Conservation (phyloP, 2,888 invertebrate genomes). For the Drosophila ezoana region DNA sequence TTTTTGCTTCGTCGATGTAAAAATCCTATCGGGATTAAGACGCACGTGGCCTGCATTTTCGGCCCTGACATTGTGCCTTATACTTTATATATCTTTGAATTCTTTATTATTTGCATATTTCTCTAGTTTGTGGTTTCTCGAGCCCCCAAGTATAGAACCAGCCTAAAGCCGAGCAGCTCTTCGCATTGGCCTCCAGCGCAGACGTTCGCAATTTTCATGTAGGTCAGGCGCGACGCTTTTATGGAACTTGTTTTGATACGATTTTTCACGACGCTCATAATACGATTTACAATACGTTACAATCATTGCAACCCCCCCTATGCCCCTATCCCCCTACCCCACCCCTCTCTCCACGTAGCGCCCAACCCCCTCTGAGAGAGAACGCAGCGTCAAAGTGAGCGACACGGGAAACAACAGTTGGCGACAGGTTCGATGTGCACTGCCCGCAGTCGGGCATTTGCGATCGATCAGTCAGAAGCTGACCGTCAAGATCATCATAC, state of each 20-base stretch:
- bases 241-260: constrained; percentile 12
- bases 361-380: too few relatives aligned
- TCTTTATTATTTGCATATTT: not conserved
- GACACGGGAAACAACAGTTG: not conserved
- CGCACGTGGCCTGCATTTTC: too few relatives aligned
- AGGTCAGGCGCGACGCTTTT: constrained; percentile 20
- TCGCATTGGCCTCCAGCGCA: constrained; percentile 10
- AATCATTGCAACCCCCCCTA: not conserved
- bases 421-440: constrained; percentile 4
- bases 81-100: too few relatives aligned
- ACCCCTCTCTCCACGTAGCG: too few relatives aligned
- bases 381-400: too few relatives aligned
- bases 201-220: constrained; percentile 3
- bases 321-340: not conserved
- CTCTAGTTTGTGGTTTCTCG: not conserved
- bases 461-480: too few relatives aligned
- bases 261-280: not conserved
- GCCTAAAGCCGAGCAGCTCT: not conserved
- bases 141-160: not conserved
- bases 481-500: too few relatives aligned
- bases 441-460: not conserved
- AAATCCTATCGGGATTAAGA: too few relatives aligned
- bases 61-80: too few relatives aligned
- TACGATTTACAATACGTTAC: not conserved
- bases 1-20: too few relatives aligned